Evolutionary conservation across 2,888 invertebrate genomes (phyloP).

Genomic region (Aleiodes leptofemur): DNA sequence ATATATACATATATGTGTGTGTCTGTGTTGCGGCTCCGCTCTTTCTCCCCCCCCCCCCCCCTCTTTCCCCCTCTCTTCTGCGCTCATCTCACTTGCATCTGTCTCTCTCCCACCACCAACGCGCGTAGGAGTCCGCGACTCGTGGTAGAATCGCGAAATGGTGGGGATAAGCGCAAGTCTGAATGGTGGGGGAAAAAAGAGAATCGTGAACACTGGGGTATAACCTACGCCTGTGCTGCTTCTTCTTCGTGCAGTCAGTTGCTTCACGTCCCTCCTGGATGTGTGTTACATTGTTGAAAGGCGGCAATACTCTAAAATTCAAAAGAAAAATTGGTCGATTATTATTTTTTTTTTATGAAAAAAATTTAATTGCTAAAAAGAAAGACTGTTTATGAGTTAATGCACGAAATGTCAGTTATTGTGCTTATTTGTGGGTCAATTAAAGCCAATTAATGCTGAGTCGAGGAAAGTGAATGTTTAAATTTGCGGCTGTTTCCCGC

Average conservation of each 20-base stretch:
- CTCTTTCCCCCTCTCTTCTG: background rate
- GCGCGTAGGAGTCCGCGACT: constrained; percentile 57
- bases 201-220: constrained; percentile 39
- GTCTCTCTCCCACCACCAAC: constrained; percentile 43
- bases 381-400: background rate
- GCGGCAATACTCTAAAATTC: background rate
- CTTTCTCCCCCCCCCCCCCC: background rate
- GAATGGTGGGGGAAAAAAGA: constrained; percentile 37
- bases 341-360: background rate
- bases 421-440: background rate
- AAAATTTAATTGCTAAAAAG: too few species aligned
- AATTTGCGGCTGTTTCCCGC: constrained; percentile 1
- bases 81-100: background rate
- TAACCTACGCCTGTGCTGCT: constrained; percentile 61
- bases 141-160: constrained; percentile 19
- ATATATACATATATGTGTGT: too few species aligned
- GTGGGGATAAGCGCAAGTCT: constrained; percentile 40
- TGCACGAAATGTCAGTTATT: background rate
- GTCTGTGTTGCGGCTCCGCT: too few species aligned
- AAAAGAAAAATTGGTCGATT: background rate
- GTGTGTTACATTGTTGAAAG: constrained; percentile 57
- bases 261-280: constrained; percentile 68
- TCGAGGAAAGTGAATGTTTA: background rate
- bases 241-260: constrained; percentile 70
- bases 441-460: background rate